phyloP scores from a whole-genome alignment of 2,888 invertebrate genomes.

The Ariolimax columbianus region DNA sequence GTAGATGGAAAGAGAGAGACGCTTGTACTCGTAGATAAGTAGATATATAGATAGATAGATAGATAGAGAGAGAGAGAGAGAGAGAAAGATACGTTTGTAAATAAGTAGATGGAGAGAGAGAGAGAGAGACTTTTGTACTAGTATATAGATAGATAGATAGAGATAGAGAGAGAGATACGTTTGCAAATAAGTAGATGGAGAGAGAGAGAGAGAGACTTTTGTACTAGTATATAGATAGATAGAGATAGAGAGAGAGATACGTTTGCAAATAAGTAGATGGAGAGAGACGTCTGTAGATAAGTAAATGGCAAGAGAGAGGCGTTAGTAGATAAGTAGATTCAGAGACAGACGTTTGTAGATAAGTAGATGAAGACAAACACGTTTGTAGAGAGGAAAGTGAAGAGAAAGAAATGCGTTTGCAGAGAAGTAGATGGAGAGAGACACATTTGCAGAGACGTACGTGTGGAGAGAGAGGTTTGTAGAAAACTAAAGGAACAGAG shows the following conservation, averaged over 20 bases:
- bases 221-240: background rate
- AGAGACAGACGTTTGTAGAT: background rate
- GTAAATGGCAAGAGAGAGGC: background rate
- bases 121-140: too few species aligned
- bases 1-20: too few species aligned
- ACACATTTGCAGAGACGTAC: too few species aligned
- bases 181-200: background rate
- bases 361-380: too few species aligned
- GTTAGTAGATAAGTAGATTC: background rate
- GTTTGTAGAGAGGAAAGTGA: too few species aligned
- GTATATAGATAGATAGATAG: background rate
- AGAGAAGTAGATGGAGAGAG: too few species aligned
- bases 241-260: background rate
- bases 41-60: background rate
- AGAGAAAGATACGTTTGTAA: background rate
- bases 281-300: background rate
- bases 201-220: background rate
- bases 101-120: background rate
- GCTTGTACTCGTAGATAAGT: too few species aligned
- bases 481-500: too few species aligned
- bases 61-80: background rate
- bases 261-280: background rate
- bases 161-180: background rate
- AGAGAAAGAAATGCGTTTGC: too few species aligned
- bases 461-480: too few species aligned